Evolutionary conservation across 1,140 invertebrate species (phyloP), one percentile per base, ranked within the genome.

Genomic region (Drosophila jambulina): DNA sequence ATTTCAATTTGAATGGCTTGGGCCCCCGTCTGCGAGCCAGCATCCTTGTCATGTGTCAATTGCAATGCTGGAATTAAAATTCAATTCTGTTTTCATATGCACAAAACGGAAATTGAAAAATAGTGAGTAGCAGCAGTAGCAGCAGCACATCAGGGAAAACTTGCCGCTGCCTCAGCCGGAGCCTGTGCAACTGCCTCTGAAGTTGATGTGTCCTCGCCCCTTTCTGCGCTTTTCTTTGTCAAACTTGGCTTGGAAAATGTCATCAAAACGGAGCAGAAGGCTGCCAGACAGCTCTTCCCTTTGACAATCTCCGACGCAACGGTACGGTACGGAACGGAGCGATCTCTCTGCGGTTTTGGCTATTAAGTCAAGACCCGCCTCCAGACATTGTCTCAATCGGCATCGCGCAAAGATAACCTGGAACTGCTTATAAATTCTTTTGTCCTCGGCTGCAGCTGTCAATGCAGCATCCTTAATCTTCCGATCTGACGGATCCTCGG

Each of bases 361-460:
- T 54, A 87, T 87, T 88, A 87, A 87, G 84, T 87, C 84, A 80
- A 56, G 61, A 40, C 27, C 19, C 53, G 46, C 36, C 60, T 56
- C 49, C 51, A 62, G 80, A 77, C 80, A 57, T 87, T 80, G 80
- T 87, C 84, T 88, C 84, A 87, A 87, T 87, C 85, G 65, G 76
- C 53, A 78, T 75, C 63, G 15, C 36, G 25, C 6, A 49, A 53
- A 56, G 74, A 78, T 90, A 80, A 90, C 80, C 65, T 81, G 77
- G 68, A 90, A 90, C 81, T 88, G 78, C 69, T 88, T 88, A 84
- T 71, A 88, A 84, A 88, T 88, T 88, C 84, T 78, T 90, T 88
- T 88, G 84, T 88, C 62, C 63, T 72, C 57, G 46, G 10, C 67
- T 75, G 70, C 79, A 77, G 65, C 78, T 82, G 65, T 82, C 79